Evolutionary conservation across 1,140 invertebrate species (phyloP).

Genomic region (Paracyclopina nana): DNA sequence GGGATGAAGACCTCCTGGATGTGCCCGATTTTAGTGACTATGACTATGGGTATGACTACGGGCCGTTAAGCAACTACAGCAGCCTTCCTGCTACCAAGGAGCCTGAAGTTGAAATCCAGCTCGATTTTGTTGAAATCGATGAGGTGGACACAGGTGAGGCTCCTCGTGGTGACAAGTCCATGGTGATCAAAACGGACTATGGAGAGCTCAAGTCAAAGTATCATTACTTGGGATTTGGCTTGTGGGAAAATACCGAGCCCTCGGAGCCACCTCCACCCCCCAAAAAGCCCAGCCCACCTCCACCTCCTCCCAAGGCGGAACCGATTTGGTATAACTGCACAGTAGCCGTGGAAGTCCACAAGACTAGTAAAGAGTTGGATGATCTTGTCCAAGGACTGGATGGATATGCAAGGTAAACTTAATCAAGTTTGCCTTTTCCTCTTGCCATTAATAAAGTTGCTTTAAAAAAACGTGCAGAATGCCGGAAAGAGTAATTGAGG

Average conservation of each 20-base stretch:
- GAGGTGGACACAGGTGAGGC: slow-evolving; percentile 6
- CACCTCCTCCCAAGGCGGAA: slow-evolving; percentile 12
- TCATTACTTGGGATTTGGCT: slow-evolving; percentile 13
- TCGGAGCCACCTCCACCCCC: background rate
- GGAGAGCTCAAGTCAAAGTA: slow-evolving; percentile 15
- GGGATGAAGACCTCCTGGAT: background rate
- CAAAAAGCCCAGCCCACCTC: slow-evolving; percentile 7
- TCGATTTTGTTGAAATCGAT: background rate
- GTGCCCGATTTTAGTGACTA: background rate
- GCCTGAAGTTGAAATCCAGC: background rate
- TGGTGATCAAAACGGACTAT: slow-evolving; percentile 13
- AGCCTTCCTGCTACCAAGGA: background rate
- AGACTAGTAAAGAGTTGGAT: slow-evolving; percentile 11
- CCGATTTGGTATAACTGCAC: slow-evolving; percentile 16
- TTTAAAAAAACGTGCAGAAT: too few species aligned
- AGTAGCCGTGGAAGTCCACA: background rate
- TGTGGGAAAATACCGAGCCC: slow-evolving; percentile 13
- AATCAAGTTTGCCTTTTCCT: too few species aligned
- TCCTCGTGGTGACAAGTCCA: slow-evolving; percentile 5
- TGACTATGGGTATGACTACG: background rate
- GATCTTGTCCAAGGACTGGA: slow-evolving; percentile 4
- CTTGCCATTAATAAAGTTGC: too few species aligned
- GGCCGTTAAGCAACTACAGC: background rate
- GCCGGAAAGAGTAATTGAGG: background rate
- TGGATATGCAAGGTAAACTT: too few species aligned